A percentile compares a stretch with the other conserved stretches of the same genome.
Evolutionary conservation across 2,797 vertebrate species (phyloP).

Genomic region (Tragelaphus eurycerus): DNA sequence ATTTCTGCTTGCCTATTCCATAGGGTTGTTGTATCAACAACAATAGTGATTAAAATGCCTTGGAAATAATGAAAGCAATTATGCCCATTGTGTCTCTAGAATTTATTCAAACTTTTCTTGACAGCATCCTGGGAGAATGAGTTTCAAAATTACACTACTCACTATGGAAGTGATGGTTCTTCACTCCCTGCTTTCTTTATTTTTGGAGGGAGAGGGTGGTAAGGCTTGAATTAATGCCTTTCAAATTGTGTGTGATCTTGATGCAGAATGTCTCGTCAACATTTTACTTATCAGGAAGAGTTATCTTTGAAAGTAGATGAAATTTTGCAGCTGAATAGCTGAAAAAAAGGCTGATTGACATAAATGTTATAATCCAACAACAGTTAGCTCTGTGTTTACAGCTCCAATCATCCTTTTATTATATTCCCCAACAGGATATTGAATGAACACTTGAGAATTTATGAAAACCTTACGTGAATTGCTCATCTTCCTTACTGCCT

Average conservation of each 20-base stretch:
- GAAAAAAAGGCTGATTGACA: slow-evolving; percentile 8
- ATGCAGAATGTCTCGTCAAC: not conserved
- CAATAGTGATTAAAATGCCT: not conserved
- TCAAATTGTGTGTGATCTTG: not conserved
- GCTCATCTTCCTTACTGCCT: not conserved
- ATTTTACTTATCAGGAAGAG: slow-evolving; percentile 5
- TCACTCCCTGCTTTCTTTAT: not conserved
- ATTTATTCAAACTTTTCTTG: not conserved
- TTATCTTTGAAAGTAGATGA: not conserved
- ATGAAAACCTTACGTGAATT: slow-evolving; percentile 33
- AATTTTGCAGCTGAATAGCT: not conserved
- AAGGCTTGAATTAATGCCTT: not conserved
- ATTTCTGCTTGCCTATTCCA: not conserved
- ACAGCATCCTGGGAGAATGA: not conserved
- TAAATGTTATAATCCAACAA: not conserved
- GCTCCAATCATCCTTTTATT: not conserved
- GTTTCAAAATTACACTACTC: not conserved
- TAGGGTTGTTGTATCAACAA: not conserved
- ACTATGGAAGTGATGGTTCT: not conserved
- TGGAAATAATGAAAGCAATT: not conserved
- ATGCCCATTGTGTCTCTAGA: not conserved
- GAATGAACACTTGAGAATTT: not conserved
- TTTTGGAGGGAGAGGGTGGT: fast-evolving
- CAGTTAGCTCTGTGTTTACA: slow-evolving; percentile 10
- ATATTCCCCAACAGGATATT: not conserved